phyloP scores from a whole-genome alignment of 2,113 vertebrate species.

The Sula dactylatra region DNA sequence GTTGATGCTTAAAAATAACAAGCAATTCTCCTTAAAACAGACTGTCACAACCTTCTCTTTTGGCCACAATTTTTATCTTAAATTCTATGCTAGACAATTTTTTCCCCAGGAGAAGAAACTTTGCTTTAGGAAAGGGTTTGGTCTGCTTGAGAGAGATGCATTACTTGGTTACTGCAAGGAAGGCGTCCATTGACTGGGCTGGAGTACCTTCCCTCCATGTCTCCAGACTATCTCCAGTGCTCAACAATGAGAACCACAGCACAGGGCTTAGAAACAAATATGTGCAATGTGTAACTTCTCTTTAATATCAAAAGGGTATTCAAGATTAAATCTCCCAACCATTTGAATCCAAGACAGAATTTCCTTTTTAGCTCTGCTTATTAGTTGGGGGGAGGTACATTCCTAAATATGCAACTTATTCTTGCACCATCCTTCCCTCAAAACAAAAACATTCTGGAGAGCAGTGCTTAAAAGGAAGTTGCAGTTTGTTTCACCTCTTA shows the following conservation, averaged over 20 bases:
- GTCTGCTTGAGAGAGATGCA: background rate
- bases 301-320: background rate
- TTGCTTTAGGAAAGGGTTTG: background rate
- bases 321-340: background rate
- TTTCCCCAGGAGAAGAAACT: background rate
- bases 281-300: accelerated
- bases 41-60: background rate
- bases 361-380: background rate
- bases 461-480: background rate
- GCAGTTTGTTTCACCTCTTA: background rate
- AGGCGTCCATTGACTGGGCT: background rate
- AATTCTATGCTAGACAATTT: background rate
- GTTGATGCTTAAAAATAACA: background rate
- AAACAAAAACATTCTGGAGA: background rate
- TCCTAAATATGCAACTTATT: background rate
- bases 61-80: background rate
- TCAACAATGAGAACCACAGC: background rate
- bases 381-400: background rate
- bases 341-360: background rate
- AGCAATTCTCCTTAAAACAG: background rate
- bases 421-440: background rate
- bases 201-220: background rate
- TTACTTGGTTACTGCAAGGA: background rate
- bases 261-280: background rate
- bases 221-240: background rate